phyloP scores from a whole-genome alignment of 2,113 vertebrate genomes.

The Eulemur macaco region DNA sequence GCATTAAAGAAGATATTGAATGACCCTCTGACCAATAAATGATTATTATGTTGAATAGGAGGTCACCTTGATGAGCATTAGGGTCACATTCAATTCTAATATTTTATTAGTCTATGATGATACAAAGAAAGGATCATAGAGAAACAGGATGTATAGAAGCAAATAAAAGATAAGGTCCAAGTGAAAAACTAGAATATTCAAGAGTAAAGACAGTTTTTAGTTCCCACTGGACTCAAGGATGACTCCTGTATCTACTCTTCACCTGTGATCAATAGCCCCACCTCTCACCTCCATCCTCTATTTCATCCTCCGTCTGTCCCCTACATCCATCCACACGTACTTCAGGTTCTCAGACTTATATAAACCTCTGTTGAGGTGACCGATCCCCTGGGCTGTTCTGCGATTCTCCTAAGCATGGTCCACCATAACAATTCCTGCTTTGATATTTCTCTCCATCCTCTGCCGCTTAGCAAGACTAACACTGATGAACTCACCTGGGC shows the following conservation, averaged over 20 bases:
- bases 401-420: not conserved
- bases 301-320: not conserved
- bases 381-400: not conserved
- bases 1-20: not conserved
- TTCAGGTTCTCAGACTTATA: not conserved
- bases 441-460: not conserved
- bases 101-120: not conserved
- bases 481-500: conserved; percentile 87
- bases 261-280: not conserved
- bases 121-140: conserved; percentile 5
- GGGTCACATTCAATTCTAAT: not conserved
- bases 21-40: not conserved
- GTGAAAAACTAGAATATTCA: not conserved
- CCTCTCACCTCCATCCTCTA: not conserved
- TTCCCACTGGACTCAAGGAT: not conserved
- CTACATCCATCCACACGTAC: not conserved
- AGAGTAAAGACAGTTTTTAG: not conserved
- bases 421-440: not conserved
- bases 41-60: not conserved
- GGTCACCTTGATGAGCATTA: not conserved
- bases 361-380: not conserved
- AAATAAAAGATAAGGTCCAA: not conserved
- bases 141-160: not conserved
- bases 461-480: not conserved
- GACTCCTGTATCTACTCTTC: not conserved